Base-by-base conservation (phyloP, 1,140 invertebrate species). In the Caenorhabditis latens region DNA sequence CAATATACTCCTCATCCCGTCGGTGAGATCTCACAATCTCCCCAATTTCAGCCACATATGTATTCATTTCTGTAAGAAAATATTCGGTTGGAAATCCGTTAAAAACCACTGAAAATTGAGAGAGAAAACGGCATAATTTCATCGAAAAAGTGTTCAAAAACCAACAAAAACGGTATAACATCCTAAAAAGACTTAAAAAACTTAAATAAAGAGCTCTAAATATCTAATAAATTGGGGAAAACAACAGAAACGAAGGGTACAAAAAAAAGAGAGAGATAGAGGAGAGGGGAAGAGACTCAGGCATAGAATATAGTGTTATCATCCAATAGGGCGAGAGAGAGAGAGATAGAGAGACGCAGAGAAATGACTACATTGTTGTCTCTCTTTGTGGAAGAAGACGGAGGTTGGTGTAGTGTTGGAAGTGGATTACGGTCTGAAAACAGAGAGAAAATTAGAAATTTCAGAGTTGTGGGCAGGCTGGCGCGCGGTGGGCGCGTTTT, bases 1-100 rank as follows among this genome's bases (percentile, higher is more conserved):
- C 79, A 19, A 90, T 71, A 55, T 90, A 88, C 75, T 90, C 89
- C 4, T 90, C 89, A 75, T 90, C 89, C 63, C 90, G 67, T 79
- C 89, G 24, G 1, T 90, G 89, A 0, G 84, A 19, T 21, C 79
- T 84, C 24, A 90, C 85, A 24, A 90, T 88, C 75, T 90, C 89
- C n/a, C 85, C 83, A 32, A 89, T 63, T 84, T 90, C 89, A 1
- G 89, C 89, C 21, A 86, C 57, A 43, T 88, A 88, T 4, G 87
- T 86, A 19, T 84, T 85, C 87, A 88, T 88, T 24, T 24, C 46
- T 24, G 19, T 58, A 11, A 84, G 24, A 50, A 6, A 4, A 9
- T 40, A 13, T 21, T n/a, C 9, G 32, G 67, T 53, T 82, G 57
- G 32, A 83, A 61, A 9, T n/a, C 40, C 50, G 21, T 4, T 32